phyloP scores from a whole-genome alignment of 2,797 vertebrate species.

The Chelonia mydas region DNA sequence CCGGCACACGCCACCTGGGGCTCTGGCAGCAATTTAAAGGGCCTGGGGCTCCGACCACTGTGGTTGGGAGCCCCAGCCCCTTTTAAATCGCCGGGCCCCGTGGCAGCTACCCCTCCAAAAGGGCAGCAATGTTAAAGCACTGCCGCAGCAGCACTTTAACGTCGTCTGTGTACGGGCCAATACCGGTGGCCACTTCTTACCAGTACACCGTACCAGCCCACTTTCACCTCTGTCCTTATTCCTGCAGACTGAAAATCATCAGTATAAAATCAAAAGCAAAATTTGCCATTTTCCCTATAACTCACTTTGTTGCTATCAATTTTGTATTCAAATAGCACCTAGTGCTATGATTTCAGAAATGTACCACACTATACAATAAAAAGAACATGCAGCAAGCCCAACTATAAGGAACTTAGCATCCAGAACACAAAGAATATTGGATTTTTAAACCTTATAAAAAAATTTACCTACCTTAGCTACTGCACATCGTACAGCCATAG shows the following conservation, averaged over 20 bases:
- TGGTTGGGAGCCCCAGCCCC: too few relatives aligned
- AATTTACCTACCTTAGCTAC: conserved; percentile 90
- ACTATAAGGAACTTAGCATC: background rate
- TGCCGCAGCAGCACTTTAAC: too few relatives aligned
- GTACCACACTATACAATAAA: background rate
- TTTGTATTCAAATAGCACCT: background rate
- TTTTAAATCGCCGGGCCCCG: too few relatives aligned
- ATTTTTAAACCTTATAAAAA: background rate
- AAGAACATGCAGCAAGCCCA: background rate
- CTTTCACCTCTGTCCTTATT: too few relatives aligned
- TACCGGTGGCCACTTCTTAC: too few relatives aligned
- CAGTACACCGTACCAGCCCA: too few relatives aligned
- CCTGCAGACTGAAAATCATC: background rate
- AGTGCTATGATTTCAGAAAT: background rate
- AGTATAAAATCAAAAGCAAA: background rate
- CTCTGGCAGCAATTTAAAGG: too few relatives aligned
- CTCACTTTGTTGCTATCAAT: background rate
- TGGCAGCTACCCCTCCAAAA: too few relatives aligned
- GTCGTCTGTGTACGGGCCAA: too few relatives aligned
- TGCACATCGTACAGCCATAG: conserved; percentile 97
- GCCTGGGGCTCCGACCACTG: too few relatives aligned
- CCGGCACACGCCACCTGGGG: too few relatives aligned
- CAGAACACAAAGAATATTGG: background rate
- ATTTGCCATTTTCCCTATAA: background rate
- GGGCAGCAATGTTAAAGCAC: too few relatives aligned